These are phyloP conservation scores for Marmota flaviventris DNA, from an alignment of 2,113 vertebrate species.

Conservation along the genomic window DNA sequence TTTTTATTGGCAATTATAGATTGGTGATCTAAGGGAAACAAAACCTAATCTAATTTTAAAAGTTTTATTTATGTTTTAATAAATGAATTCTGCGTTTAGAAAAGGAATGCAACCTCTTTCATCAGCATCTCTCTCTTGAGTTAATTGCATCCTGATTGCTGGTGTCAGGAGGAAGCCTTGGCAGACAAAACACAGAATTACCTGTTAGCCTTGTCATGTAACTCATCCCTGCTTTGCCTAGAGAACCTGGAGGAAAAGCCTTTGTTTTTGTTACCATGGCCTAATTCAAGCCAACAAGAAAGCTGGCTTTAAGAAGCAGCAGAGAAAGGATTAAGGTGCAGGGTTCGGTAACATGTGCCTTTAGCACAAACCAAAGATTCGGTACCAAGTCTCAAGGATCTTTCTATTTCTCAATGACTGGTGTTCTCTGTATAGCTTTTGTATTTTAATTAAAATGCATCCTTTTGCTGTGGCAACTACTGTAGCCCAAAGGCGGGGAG, in stretches of 20 bases:
- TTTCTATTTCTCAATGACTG: conserved; percentile 17
- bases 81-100: conserved; percentile 45
- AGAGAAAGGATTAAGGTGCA: conserved; percentile 83
- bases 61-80: conserved; percentile 33
- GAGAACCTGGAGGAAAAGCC: conserved; percentile 63
- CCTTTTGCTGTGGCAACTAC: neutral
- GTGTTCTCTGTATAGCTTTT: conserved; percentile 43
- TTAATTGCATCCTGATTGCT: conserved; percentile 64
- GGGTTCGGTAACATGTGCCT: conserved; percentile 77
- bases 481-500: neutral
- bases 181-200: conserved; percentile 85
- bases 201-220: conserved; percentile 77
- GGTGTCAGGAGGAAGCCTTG: conserved; percentile 57
- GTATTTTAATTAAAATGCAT: conserved; percentile 60
- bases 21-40: conserved; percentile 50
- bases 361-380: conserved; percentile 63
- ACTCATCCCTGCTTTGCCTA: conserved; percentile 41
- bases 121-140: neutral
- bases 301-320: conserved; percentile 65
- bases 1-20: neutral
- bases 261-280: conserved; percentile 78
- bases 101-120: conserved; percentile 53
- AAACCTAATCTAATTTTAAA: neutral
- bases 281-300: conserved; percentile 77
- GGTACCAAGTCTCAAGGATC: conserved; percentile 19